Conservation (phyloP, 2,113 vertebrate genomes). For the Neopipo cinnamomea region DNA sequence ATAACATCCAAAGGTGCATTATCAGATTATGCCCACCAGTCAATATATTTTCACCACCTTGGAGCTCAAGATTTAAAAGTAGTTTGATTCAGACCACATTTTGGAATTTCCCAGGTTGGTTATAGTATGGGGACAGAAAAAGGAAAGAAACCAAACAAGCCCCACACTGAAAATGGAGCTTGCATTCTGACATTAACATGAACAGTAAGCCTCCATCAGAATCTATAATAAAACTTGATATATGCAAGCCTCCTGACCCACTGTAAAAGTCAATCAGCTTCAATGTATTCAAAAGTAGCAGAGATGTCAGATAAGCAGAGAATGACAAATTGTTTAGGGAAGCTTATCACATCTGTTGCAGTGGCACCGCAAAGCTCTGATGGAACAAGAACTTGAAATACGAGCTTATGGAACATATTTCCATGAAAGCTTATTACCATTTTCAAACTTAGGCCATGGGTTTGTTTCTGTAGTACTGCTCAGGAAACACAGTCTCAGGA, state of each 20-base stretch:
- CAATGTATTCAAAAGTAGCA: constrained; percentile 15
- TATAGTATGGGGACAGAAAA: neutral
- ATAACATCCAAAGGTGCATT: neutral
- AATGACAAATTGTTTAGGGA: constrained; percentile 3
- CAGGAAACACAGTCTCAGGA: neutral
- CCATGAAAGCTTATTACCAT: neutral
- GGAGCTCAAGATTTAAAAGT: neutral
- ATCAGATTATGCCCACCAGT: neutral
- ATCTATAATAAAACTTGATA: constrained; percentile 1
- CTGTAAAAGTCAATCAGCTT: constrained; percentile 14
- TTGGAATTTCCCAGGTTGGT: neutral
- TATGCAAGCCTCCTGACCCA: neutral
- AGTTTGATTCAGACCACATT: neutral
- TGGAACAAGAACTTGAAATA: neutral
- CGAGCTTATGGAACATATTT: neutral
- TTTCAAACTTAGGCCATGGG: neutral
- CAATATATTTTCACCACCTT: neutral
- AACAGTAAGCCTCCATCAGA: neutral
- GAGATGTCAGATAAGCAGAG: neutral
- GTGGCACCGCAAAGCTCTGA: neutral
- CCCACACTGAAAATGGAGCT: neutral
- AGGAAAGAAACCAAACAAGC: neutral
- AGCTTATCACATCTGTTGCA: neutral
- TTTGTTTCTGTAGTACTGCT: neutral
- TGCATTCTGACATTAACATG: neutral